Base-by-base conservation (phyloP, 2,113 vertebrate species). In the Balaeniceps rex region DNA sequence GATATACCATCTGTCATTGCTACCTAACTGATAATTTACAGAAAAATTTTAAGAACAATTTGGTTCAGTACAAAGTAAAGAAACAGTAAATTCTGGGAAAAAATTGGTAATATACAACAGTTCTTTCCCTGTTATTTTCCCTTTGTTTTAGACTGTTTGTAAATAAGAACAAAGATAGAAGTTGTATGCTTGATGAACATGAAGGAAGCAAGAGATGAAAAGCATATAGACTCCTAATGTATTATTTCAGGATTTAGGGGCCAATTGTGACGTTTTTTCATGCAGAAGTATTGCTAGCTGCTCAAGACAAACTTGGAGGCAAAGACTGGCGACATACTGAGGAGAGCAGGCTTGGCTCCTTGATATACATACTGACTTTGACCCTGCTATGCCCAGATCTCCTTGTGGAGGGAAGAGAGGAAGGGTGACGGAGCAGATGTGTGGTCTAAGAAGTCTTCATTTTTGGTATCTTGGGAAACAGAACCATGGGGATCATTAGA, bases 1-100 rank as follows among this genome's bases (percentile, higher is more conserved):
- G 85, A 63, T 90, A 66, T 60, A 72, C 94, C 87, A 95, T 97
- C 95, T 97, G 94, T 89, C 92, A 93, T 72, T 78, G 49, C 31
- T 88, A 91, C 57, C 81, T 97, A 89, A 87, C 15, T 44, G 40
- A 78, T 64, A 92, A 93, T 88, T 93, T 86, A 54, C 40, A 91
- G 70, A 76, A 90, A 88, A 66, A 14, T 6, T 10, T 52, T 65
- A 64, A 85, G 49, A 93, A 58, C 29, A 26, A 8, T 80, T 90
- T 94, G 16, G 18, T 83, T 93, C 21, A 66, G 6, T 63, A 54
- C 12, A 72, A 93, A 95, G 24, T 57, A 81, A 90, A 44, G 19
- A 85, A 96, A 89, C 19, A 55, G 13, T 57, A 90, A 80, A 92
- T 83, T 69, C 14, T 33, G 12, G 7, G 23, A 13, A 70, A 91